Evolutionary conservation across 2,888 invertebrate species (phyloP).

Genomic region (Augiades crinisus): DNA sequence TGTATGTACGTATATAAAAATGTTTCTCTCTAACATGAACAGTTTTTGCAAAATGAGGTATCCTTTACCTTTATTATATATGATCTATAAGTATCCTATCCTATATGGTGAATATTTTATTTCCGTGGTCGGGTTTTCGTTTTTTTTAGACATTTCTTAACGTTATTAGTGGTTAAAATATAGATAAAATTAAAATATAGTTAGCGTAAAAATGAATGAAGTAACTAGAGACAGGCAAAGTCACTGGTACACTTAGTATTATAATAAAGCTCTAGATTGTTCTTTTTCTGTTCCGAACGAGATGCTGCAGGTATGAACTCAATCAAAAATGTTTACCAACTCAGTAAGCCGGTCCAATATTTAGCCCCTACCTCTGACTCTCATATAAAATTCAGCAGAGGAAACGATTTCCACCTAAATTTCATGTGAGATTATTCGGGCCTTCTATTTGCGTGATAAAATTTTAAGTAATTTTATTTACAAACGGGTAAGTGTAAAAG

Average conservation of each 20-base stretch:
- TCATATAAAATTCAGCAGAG: constrained; percentile 28
- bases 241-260: background rate
- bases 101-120: too few species aligned
- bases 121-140: too few species aligned
- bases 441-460: background rate
- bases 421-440: background rate
- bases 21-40: too few species aligned
- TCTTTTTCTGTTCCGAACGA: constrained; percentile 24
- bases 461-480: background rate
- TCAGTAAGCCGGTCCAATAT: constrained; percentile 53
- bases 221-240: background rate
- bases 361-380: constrained; percentile 42
- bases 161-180: too few species aligned
- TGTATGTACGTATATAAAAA: too few species aligned
- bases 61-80: too few species aligned
- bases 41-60: too few species aligned
- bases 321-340: constrained; percentile 67
- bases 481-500: background rate
- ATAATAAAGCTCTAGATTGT: constrained; percentile 16
- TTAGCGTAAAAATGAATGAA: too few species aligned
- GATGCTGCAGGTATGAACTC: constrained; percentile 46
- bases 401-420: background rate
- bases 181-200: too few species aligned
- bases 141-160: too few species aligned
- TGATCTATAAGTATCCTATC: too few species aligned